Base-by-base conservation (phyloP, 2,113 vertebrate species). In the Hemiprocne comata region DNA sequence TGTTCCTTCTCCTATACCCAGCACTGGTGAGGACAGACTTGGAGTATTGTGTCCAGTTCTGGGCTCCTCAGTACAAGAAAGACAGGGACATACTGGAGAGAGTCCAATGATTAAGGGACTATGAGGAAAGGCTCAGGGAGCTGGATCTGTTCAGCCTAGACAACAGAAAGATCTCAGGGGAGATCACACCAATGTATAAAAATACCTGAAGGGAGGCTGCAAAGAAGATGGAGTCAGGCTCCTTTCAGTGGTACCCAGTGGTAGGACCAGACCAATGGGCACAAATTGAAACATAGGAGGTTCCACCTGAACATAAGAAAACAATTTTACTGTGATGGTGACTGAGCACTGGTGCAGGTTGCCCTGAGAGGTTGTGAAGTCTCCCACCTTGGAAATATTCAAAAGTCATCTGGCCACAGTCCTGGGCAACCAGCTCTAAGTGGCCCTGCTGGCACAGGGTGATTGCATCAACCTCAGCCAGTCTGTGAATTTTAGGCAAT, bases 361-460 rank as follows among this genome's bases (percentile, higher is more conserved):
- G 51, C 17, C 21, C 36, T 20, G 31, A 54, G 17, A 38, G 1
- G 5, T 2, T 71, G n/a, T 74, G 36, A 48, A 62, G 19, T 71
- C 19, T n/a, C 15, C 5, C n/a, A 25, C 26, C 33, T n/a, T 48
- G 13, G 25, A 55, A 8, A 82, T 42, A 85, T 3, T 78, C 6
- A 51, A 57, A 90, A 87, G 17, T 4, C 19, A 33, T 57, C 36
- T 38, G 13, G 16, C 33, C 13, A 61, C 0, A 0, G 25, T 33
- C 24, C 36, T 81, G n/a, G 10, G 25, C 16, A 58, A 28, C 6
- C 10, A 25, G 4, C 4, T 61, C 7, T n/a, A 65, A 14, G 6
- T 14, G 4, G 7, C 5, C 24, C 12, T 62, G 18, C n/a, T 24
- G 74, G 23, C 1, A 5, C 5, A 34, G 29, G 1, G 3, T 8